A percentile compares a stretch with the other conserved stretches of the same genome.
phyloP scores from a whole-genome alignment of 2,888 invertebrate species.

The Proisotoma minuta region DNA sequence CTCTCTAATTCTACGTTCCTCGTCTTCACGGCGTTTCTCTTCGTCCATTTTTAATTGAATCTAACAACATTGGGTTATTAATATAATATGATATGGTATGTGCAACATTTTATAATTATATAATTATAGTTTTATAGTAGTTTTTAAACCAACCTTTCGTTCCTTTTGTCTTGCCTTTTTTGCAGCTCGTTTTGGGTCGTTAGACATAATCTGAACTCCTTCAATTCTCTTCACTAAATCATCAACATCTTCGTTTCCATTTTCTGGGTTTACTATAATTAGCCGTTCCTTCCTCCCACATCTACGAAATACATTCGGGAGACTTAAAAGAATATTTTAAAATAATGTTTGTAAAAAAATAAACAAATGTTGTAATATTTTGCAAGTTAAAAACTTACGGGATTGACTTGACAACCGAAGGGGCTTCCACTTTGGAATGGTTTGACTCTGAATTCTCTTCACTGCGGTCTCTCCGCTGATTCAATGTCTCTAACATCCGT shows the following conservation, averaged over 20 bases:
- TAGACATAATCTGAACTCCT: constrained; percentile 24
- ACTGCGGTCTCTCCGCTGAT: constrained; percentile 8
- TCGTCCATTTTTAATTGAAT: constrained; percentile 11
- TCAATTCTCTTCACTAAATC: constrained; percentile 39
- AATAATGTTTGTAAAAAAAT: background rate
- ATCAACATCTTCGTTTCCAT: constrained; percentile 31
- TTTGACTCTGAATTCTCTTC: background rate
- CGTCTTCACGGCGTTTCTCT: constrained; percentile 15
- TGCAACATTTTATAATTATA: too few relatives aligned
- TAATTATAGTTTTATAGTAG: too few relatives aligned
- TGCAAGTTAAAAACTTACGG: background rate
- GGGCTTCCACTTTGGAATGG: background rate
- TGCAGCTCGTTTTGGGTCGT: constrained; percentile 64
- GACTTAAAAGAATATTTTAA: too few relatives aligned
- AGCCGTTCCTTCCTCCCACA: background rate
- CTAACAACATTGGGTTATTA: background rate
- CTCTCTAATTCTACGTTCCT: constrained; percentile 11
- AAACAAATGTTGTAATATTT: background rate
- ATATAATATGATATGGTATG: too few relatives aligned
- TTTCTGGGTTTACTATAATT: background rate
- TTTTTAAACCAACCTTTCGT: constrained; percentile 59
- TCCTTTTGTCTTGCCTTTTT: constrained; percentile 76
- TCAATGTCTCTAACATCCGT: constrained; percentile 13
- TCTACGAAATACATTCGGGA: too few relatives aligned
- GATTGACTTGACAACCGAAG: background rate